Conservation (phyloP, 35 echinoderm and acorn worm species). For the Anneissia japonica region DNA sequence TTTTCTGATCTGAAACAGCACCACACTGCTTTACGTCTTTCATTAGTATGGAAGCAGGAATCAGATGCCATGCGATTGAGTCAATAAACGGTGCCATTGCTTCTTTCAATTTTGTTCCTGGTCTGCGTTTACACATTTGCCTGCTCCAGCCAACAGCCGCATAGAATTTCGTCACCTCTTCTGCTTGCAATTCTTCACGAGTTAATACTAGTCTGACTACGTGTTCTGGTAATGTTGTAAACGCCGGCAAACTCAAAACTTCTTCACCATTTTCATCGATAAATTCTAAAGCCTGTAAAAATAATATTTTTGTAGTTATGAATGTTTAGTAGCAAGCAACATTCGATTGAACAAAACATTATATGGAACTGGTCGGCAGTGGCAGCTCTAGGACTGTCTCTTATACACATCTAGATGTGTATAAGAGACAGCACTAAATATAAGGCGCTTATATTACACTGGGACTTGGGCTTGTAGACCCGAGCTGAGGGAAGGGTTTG, state of each 20-base stretch:
- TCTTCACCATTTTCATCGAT: conserved; percentile 80
- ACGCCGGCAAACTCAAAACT: conserved; percentile 68
- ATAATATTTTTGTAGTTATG: conserved; percentile 15
- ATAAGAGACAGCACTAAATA: too few species aligned
- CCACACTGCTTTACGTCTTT: conserved; percentile 59
- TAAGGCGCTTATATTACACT: too few species aligned
- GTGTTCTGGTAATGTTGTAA: conserved; percentile 80
- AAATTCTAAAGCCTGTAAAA: conserved; percentile 74
- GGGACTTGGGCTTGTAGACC: too few species aligned
- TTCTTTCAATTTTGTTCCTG: conserved; percentile 33
- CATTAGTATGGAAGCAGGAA: conserved; percentile 81
- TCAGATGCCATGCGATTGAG: conserved; percentile 83
- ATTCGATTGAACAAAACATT: too few species aligned
- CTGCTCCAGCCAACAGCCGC: conserved; percentile 71
- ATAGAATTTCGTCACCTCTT: conserved; percentile 90
- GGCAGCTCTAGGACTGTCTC: too few species aligned
- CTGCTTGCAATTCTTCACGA: conserved; percentile 89
- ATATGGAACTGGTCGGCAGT: too few species aligned
- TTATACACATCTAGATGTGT: too few species aligned
- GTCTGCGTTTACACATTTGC: conserved; percentile 51
- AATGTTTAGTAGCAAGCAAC: too few species aligned
- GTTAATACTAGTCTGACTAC: conserved; percentile 82
- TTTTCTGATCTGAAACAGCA: conserved; percentile 78
- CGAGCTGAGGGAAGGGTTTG: too few species aligned
- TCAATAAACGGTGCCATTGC: conserved; percentile 86